Base-by-base conservation (phyloP, 2,797 vertebrate genomes). In the Chaunax sp. region DNA sequence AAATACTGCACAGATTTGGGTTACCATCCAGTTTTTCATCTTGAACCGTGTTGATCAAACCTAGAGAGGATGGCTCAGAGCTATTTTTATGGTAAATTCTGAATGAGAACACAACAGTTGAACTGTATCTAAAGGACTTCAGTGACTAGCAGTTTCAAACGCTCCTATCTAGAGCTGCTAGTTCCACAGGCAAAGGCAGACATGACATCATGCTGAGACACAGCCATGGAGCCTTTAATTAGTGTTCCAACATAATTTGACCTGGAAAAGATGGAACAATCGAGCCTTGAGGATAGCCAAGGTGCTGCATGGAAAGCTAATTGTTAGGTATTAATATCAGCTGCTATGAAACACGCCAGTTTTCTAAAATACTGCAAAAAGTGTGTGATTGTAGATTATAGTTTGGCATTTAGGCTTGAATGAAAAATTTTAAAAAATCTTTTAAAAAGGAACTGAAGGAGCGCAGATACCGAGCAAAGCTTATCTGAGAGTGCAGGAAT, bases 201-300 rank as follows among this genome's bases (percentile, higher is more conserved):
- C 53, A 59, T 64, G 70, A 52, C 77, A 67, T 78, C 76, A 81
- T 35, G 63, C 74, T 54, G 70, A 80, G 72, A 84, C 67, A 59
- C 72, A 52, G 72, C 69, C 69, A 76, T 10, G 50, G 57, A 77
- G 67, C 54, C 75, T 81, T 80, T 84, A 80, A 84, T 85, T 77
- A 82, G 78, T 57, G 69, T 79, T 84, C 81, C 64, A 82, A 63
- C 61, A 67, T 77, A 35, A 74, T 69, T 62, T 86, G 81, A 84
- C 82, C 83, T 86, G 80, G 69, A 87, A 83, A 72, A 66, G 63
- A 75, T 67, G 67, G 18, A 80, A 77, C 66, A 61, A 75, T 22
- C 40, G 49, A 37, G 51, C 69, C 53, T n/a, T 22, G 6, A 0
- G 45, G 37, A 60, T n/a, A 61, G 61, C 37, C 57, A 64, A 38